Percentiles rank a stretch among this genome's conserved stretches.
Conservation (phyloP, 2,113 vertebrate genomes). For the Nothoprocta pentlandii region DNA sequence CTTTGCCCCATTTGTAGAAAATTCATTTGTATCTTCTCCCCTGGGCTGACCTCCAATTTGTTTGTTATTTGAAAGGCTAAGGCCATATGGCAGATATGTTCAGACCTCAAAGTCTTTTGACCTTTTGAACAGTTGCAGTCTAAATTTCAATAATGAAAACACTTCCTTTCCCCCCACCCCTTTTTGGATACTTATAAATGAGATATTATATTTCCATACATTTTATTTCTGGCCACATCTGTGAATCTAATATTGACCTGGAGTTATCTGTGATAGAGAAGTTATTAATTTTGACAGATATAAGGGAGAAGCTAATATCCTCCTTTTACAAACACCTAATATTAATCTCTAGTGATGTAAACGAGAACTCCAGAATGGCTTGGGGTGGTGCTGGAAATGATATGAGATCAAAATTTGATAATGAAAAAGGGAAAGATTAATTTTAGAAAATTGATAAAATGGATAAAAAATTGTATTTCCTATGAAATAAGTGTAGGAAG, state of each 20-base stretch:
- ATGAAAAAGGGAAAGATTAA: slow-evolving; percentile 81
- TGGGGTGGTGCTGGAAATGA: slow-evolving; percentile 74
- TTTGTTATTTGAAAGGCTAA: slow-evolving; percentile 59
- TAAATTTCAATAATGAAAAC: slow-evolving; percentile 77
- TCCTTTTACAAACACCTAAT: slow-evolving; percentile 85
- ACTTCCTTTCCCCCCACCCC: neutral
- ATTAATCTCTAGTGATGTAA: slow-evolving; percentile 84
- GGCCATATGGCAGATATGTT: slow-evolving; percentile 73
- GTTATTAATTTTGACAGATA: slow-evolving; percentile 89
- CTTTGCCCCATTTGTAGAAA: slow-evolving; percentile 24
- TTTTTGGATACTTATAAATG: slow-evolving; percentile 80
- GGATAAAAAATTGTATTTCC: slow-evolving; percentile 70
- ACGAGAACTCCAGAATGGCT: slow-evolving; percentile 69
- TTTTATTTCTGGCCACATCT: slow-evolving; percentile 84
- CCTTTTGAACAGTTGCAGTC: slow-evolving; percentile 77
- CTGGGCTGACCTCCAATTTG: slow-evolving; percentile 56
- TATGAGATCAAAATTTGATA: slow-evolving; percentile 79
- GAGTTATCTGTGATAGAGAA: slow-evolving; percentile 86
- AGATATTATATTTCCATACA: slow-evolving; percentile 84
- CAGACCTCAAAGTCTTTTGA: slow-evolving; percentile 76
- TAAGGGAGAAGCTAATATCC: slow-evolving; percentile 87
- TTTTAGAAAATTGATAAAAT: slow-evolving; percentile 78
- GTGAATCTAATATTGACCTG: slow-evolving; percentile 85
- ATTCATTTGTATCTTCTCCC: slow-evolving; percentile 33
- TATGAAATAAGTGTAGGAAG: slow-evolving; percentile 59